These are phyloP conservation scores for Acrobasis suavella DNA, from an alignment of 2,888 invertebrate species.

Conservation along the genomic window DNA sequence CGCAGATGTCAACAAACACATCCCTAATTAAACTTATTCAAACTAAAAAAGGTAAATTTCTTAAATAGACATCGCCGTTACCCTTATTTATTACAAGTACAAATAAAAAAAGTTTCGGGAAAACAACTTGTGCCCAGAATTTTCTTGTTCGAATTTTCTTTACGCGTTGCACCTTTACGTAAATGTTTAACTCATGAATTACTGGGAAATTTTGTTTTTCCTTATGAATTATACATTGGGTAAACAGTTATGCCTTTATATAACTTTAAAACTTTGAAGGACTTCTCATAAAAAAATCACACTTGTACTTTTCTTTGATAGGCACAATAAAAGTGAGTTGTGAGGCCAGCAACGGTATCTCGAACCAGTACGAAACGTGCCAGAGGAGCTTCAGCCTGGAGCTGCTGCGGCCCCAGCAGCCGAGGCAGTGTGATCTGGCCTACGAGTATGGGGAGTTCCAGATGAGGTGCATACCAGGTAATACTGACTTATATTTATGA, in stretches of 20 bases:
- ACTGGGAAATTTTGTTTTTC: neutral
- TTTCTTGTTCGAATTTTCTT: neutral
- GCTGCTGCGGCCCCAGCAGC: conserved; percentile 65
- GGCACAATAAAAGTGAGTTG: conserved; percentile 60
- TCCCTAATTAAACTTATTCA: neutral
- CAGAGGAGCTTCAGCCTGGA: conserved; percentile 62
- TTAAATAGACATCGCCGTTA: neutral
- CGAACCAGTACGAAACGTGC: conserved; percentile 66
- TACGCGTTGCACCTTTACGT: neutral
- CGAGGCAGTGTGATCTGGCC: conserved; percentile 68
- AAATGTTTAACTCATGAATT: neutral
- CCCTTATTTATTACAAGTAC: neutral
- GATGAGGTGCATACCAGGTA: conserved; percentile 75
- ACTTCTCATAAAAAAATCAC: neutral
- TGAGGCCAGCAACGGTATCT: conserved; percentile 70
- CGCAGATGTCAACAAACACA: neutral
- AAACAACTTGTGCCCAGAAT: conserved; percentile 1
- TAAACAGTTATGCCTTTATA: neutral
- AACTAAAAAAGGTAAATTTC: neutral
- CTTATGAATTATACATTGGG: neutral
- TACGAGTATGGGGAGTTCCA: conserved; percentile 72
- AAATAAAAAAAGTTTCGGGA: neutral
- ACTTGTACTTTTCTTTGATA: neutral
- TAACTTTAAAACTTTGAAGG: too few relatives aligned
- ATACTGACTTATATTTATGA: neutral